Percentiles rank a stretch among this genome's conserved stretches.
Evolutionary conservation across 1,140 invertebrate genomes (phyloP).

Genomic region (Eubasilissa regina): DNA sequence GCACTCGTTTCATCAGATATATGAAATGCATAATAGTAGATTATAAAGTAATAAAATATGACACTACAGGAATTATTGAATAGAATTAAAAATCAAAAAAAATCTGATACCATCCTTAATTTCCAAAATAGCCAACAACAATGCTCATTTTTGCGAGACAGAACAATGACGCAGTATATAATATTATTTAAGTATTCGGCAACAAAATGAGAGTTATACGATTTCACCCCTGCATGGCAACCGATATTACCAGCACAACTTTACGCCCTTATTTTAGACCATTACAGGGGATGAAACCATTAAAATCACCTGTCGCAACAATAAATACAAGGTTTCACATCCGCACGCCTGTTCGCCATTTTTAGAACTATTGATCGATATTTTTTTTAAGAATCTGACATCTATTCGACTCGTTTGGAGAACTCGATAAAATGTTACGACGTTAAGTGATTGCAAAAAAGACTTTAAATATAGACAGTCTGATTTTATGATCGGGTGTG

Average conservation of each 20-base stretch:
- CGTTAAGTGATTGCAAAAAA: conserved; percentile 14
- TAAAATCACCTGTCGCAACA: neutral
- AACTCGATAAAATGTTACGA: neutral
- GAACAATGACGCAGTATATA: no score
- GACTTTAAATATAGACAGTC: neutral
- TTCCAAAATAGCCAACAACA: no score
- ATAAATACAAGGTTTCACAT: conserved; percentile 30
- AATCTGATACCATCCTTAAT: no score
- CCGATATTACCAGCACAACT: neutral
- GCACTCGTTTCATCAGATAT: no score
- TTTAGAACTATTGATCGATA: conserved; percentile 21
- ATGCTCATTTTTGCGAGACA: no score
- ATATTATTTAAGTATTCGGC: no score
- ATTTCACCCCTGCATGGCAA: neutral
- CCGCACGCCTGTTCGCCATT: conserved; percentile 16
- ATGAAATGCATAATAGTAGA: no score
- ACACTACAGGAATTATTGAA: no score
- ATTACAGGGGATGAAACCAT: neutral
- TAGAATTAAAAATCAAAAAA: no score
- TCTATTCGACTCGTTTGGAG: neutral
- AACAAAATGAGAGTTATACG: no score
- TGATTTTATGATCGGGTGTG: neutral
- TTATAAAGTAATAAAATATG: no score
- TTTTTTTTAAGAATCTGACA: neutral
- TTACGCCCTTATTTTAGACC: neutral